Percentiles rank a stretch among this genome's conserved stretches.
phyloP scores from a whole-genome alignment of 2,113 vertebrate species.

The Platichthys flesus region DNA sequence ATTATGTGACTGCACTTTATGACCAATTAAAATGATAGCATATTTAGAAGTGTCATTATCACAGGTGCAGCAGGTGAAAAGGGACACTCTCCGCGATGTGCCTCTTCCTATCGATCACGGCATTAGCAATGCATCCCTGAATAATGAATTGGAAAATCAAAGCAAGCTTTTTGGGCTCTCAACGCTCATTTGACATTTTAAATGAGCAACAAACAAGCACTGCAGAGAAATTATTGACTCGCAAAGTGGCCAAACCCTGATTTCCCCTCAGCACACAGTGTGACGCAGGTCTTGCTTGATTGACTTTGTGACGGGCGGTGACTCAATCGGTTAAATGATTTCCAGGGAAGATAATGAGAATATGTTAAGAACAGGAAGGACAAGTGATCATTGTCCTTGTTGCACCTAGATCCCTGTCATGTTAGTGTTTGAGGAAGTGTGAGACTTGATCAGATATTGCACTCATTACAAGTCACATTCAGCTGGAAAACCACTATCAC shows the following conservation, averaged over 20 bases:
- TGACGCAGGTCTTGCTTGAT: background rate
- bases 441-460: no score
- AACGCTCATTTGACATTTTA: slow-evolving; percentile 48
- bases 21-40: background rate
- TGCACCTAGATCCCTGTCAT: background rate
- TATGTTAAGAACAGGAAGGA: background rate
- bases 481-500: no score
- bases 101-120: slow-evolving; percentile 33
- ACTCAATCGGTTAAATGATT: slow-evolving; percentile 5
- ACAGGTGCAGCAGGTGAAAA: slow-evolving; percentile 16
- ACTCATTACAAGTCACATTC: no score
- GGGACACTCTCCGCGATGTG: background rate
- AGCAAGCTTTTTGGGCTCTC: slow-evolving; percentile 37
- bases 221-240: slow-evolving; percentile 33
- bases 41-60: slow-evolving; percentile 18
- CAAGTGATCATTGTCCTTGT: background rate
- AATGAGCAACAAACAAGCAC: slow-evolving; percentile 33
- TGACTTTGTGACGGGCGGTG: background rate
- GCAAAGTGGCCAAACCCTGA: slow-evolving; percentile 7
- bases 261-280: background rate
- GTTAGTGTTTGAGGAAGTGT: background rate
- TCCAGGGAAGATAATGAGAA: slow-evolving; percentile 1
- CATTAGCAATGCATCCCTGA: slow-evolving; percentile 38
- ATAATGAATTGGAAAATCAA: slow-evolving; percentile 55
- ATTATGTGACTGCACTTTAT: background rate